Evolutionary conservation across 92 coral and sea anemone species (phyloP).

Genomic region (Bergia puertoricense): DNA sequence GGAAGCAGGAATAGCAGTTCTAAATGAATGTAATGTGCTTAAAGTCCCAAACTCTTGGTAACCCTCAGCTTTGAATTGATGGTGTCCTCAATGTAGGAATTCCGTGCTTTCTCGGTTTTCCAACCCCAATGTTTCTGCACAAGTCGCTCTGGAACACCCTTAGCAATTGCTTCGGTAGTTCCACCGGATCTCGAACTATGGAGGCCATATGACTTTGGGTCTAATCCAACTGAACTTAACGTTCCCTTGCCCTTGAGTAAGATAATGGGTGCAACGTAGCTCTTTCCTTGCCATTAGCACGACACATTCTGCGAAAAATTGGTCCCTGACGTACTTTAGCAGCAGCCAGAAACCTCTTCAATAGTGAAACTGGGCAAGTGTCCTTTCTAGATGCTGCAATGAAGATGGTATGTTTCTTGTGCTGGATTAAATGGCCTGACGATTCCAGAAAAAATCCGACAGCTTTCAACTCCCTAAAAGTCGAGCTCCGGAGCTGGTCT

Average conservation of each 20-base stretch:
- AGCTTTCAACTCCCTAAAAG: too few species aligned
- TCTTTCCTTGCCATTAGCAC: constrained; percentile 6
- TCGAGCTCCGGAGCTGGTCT: too few species aligned
- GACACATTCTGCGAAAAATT: constrained; percentile 16
- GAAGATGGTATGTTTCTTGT: too few species aligned
- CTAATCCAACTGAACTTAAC: constrained; percentile 23
- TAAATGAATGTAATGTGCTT: not conserved
- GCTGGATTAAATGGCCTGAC: too few species aligned
- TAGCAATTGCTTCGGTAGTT: constrained; percentile 1
- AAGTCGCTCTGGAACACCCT: not conserved
- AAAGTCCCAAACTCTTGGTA: not conserved
- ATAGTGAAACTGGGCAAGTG: constrained; percentile 30
- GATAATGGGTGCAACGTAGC: not conserved
- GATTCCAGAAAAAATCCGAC: too few species aligned
- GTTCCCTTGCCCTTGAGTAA: constrained; percentile 33
- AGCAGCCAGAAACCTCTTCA: constrained; percentile 8
- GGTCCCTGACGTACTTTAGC: not conserved
- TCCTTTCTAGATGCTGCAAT: not conserved
- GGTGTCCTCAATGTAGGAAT: constrained; percentile 1
- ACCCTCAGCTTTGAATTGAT: not conserved
- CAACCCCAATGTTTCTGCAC: constrained; percentile 3
- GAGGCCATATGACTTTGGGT: constrained; percentile 12
- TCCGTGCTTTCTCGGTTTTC: not conserved
- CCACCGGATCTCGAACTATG: constrained; percentile 45
- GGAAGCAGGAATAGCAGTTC: not conserved